A percentile compares a stretch with the other conserved stretches of the same genome.
These are phyloP conservation scores for Euzophera pinguis DNA, from an alignment of 2,888 invertebrate genomes.

Conservation along the genomic window DNA sequence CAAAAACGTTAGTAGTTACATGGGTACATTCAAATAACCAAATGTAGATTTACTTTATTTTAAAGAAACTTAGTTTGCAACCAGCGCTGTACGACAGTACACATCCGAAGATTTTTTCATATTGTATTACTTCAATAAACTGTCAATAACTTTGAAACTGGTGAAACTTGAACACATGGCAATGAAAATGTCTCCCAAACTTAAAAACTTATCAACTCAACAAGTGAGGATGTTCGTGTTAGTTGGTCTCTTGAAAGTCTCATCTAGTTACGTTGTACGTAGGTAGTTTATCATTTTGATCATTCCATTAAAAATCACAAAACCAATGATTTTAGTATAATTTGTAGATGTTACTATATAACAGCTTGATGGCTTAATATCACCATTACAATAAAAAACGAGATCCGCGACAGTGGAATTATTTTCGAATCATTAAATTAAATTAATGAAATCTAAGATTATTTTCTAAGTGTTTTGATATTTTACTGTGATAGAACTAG, in stretches of 20 bases:
- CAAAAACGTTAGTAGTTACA: neutral
- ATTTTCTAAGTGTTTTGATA: constrained; percentile 49
- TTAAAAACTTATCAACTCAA: neutral
- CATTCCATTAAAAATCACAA: constrained; percentile 47
- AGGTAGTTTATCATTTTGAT: constrained; percentile 39
- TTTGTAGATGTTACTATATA: neutral
- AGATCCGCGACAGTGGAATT: neutral
- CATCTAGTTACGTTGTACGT: constrained; percentile 17
- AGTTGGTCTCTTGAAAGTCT: neutral
- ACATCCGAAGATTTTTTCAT: too few species aligned
- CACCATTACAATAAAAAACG: neutral
- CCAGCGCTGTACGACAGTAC: too few species aligned
- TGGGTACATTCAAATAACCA: too few species aligned
- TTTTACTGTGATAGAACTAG: constrained; percentile 78
- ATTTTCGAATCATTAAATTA: neutral
- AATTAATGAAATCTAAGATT: constrained; percentile 16
- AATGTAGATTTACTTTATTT: too few species aligned
- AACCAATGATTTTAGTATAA: neutral
- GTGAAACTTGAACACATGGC: too few species aligned
- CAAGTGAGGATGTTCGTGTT: neutral
- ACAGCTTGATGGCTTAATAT: neutral
- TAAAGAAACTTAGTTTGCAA: too few species aligned
- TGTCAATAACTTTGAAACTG: too few species aligned
- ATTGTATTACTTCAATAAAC: too few species aligned
- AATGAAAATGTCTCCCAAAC: neutral